Base-by-base conservation (phyloP, 2,113 vertebrate species). In the Phoenicopterus ruber region DNA sequence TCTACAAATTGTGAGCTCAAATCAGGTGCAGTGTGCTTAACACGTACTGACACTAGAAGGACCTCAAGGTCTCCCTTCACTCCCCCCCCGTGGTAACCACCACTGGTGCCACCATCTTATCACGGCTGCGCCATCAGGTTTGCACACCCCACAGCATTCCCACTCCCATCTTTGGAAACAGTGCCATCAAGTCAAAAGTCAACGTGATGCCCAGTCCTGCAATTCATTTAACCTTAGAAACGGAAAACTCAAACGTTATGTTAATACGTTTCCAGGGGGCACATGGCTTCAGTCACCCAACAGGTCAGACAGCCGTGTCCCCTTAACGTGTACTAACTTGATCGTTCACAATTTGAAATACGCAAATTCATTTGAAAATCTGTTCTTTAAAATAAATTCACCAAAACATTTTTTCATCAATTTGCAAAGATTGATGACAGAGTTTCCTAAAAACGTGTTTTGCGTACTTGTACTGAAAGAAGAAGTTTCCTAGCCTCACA, bases 81-180 rank as follows among this genome's bases (percentile, higher is more conserved):
- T 26, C 11, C 22, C 38, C 42, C 13, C 1, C 1, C 0, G 4
- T 0, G 1, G 32, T 34, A 9, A 34, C 40, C 9, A 21, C 50
- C 52, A 11, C 34, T 5, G 67, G 55, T 34, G 80, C 31, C 69
- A 44, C 38, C 57, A 25, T 8, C 62, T 18, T 13, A 1, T 2
- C 29, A 3, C 0, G 8, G 32, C 73, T 21, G 69, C 13, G 78
- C 67, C 82, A 32, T 11, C 19, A 5, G 13, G 8, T 5, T 6
- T 21, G 22, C 69, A n/a, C n/a, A 47, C n/a, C 31, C 7, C 15
- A 5, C 32, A 40, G 31, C 20, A 17, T 11, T 50, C 84, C 87
- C 55, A 11, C 36, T 46, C 38, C 80, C 62, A 62, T 10, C 61
- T n/a, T 24, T 44, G 44, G 36, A 46, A 65, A 59, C 5, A 40